Base-by-base conservation (phyloP, 2,888 invertebrate genomes). In the Drosophila atroscutellata region DNA sequence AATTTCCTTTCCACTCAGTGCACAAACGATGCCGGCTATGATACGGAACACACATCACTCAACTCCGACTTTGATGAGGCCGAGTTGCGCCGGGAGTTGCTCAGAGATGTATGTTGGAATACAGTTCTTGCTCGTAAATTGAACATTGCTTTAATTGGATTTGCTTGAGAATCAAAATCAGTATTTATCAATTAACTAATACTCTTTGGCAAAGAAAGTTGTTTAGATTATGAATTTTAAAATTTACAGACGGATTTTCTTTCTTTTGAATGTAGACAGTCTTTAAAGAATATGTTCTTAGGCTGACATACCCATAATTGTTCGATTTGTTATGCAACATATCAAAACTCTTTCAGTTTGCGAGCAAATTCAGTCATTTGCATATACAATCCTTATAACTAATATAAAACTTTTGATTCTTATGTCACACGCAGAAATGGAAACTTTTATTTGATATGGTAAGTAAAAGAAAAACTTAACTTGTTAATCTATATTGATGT, bases 391-490 rank as follows among this genome's bases (percentile, higher is more conserved):
- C 3, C 5, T 6, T n/a, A n/a, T 28, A 47, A 34, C 13, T 15
- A 2, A 18, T 2, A 39, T 9, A 20, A 49, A 52, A 26, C 4
- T 32, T 18, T 28, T 54, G 0, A 11, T 9, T 60, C 34, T 28
- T 32, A 0, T 20, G 3, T 57, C 39, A 4, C 61, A 68, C 15
- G 74, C 94, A 97, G 97, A 97, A 97, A 96, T 97, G 97, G 97
- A 95, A 97, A 81, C 95, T 96, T 75, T 94, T 97, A 75, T 97
- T 97, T 92, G 97, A 97, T 93, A 96, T 96, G 95, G 97, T 97
- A 93, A 95, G 93, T 88, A 52, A n/a, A 26, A 28, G 1, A 9
- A 7, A 1, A 15, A 8, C 2, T 3, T 3, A 18, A 34, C 15
- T 13, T 2, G 2, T 20, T 13, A 7, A 9, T 7, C 11, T 28